Evolutionary conservation across 2,797 vertebrate species (phyloP).

Genomic region (Epinephelus awoara): DNA sequence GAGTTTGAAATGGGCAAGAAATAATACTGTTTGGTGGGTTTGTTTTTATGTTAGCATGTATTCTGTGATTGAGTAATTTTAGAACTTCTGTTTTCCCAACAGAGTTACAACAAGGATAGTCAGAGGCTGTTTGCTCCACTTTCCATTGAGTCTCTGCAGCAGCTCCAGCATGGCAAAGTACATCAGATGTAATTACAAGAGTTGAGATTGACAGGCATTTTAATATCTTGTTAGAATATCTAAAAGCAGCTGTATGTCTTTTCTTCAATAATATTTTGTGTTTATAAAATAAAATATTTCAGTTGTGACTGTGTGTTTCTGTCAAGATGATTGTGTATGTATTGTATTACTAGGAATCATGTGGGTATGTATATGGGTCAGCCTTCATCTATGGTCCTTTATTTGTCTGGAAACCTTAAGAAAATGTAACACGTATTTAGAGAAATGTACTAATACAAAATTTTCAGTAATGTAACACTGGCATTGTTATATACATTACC

Average conservation of each 20-base stretch:
- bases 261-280: neutral
- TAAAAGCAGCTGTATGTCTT: neutral
- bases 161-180: neutral
- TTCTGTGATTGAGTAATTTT: constrained; percentile 9
- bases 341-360: neutral
- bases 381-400: too few species aligned
- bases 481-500: too few species aligned
- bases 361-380: neutral
- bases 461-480: too few species aligned
- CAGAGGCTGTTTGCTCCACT: neutral
- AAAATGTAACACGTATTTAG: too few species aligned
- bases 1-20: constrained; percentile 11
- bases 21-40: neutral
- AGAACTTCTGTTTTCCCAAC: constrained; percentile 10
- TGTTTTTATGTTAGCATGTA: constrained; percentile 3
- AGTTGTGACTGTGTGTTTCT: neutral
- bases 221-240: neutral
- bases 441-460: too few species aligned
- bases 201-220: neutral
- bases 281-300: neutral
- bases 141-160: neutral
- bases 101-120: neutral
- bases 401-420: too few species aligned
- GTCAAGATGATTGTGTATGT: neutral
- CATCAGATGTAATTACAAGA: neutral